Percentiles rank a stretch among this genome's conserved stretches.
Conservation (phyloP, 2,888 invertebrate genomes). For the Punctoribates punctum region DNA sequence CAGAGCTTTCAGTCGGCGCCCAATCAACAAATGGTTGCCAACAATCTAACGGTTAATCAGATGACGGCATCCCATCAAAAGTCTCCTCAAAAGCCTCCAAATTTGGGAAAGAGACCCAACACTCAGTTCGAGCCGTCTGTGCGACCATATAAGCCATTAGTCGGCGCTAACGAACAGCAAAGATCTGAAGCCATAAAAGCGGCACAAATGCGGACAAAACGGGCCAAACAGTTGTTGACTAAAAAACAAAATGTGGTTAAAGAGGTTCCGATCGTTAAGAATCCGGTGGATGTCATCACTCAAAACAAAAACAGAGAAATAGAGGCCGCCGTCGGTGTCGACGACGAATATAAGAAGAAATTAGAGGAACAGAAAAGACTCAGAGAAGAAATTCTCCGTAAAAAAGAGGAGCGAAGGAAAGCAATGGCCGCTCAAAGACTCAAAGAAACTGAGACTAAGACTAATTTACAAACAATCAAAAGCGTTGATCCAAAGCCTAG, state of each 20-base stretch:
- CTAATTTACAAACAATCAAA: not conserved
- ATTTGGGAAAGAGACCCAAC: not conserved
- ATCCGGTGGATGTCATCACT: not conserved
- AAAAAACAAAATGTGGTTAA: slow-evolving; percentile 23
- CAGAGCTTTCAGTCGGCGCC: slow-evolving; percentile 8
- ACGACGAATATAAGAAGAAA: slow-evolving; percentile 40
- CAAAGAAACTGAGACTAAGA: not conserved
- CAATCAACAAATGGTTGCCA: not conserved
- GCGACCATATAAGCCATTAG: not conserved
- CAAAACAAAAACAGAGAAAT: slow-evolving; percentile 2
- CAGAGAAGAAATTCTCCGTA: slow-evolving; percentile 23
- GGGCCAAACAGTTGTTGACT: slow-evolving; percentile 22
- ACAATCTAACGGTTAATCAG: not conserved
- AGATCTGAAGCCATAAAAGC: not conserved
- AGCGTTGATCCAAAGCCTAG: not conserved
- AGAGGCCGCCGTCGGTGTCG: slow-evolving; percentile 35
- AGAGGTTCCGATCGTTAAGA: slow-evolving; percentile 15
- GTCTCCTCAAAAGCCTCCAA: not conserved
- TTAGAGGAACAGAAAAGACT: slow-evolving; percentile 33
- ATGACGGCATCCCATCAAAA: not conserved
- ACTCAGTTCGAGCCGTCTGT: too few species aligned
- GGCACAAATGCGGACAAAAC: slow-evolving; percentile 14
- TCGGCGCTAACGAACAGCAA: not conserved
- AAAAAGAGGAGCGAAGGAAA: slow-evolving; percentile 32
- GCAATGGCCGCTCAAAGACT: slow-evolving; percentile 25